A percentile compares a stretch with the other conserved stretches of the same genome.
Evolutionary conservation across 2,797 vertebrate species (phyloP).

Genomic region (Anguilla anguilla): DNA sequence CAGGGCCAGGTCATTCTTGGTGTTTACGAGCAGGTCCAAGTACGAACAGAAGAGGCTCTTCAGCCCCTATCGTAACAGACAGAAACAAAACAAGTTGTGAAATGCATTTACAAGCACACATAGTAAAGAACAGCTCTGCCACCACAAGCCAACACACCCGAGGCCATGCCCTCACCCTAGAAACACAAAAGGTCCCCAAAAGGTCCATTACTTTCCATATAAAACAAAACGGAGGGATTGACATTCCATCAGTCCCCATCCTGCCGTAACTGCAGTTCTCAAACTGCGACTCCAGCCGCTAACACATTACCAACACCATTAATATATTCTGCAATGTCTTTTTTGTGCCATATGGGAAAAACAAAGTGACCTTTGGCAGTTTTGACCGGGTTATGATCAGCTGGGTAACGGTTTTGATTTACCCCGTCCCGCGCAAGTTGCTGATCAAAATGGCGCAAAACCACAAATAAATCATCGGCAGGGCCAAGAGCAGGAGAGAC

Average conservation of each 20-base stretch:
- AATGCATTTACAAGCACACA: background rate
- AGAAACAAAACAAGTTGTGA: constrained; percentile 35
- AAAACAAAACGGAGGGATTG: background rate
- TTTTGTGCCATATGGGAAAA: background rate
- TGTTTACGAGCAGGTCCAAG: constrained; percentile 87
- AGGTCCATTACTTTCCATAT: background rate
- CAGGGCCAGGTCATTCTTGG: constrained; percentile 86
- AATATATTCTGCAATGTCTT: background rate
- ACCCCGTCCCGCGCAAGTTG: background rate
- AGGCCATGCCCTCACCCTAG: background rate
- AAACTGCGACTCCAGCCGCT: background rate
- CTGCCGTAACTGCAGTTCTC: background rate
- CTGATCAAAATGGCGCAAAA: constrained; percentile 24
- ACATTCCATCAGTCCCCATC: background rate
- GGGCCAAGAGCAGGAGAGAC: constrained; percentile 40
- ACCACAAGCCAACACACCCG: background rate
- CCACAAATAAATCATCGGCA: constrained; percentile 61
- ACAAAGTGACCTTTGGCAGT: background rate
- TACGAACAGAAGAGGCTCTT: constrained; percentile 84
- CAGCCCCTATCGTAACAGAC: constrained; percentile 70
- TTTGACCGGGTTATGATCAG: background rate
- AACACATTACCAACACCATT: constrained; percentile 10
- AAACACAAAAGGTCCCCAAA: background rate
- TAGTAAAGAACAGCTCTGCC: background rate
- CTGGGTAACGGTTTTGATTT: constrained; percentile 5